These are phyloP conservation scores for Catagonus wagneri DNA, from an alignment of 2,113 vertebrate species.

Conservation along the genomic window DNA sequence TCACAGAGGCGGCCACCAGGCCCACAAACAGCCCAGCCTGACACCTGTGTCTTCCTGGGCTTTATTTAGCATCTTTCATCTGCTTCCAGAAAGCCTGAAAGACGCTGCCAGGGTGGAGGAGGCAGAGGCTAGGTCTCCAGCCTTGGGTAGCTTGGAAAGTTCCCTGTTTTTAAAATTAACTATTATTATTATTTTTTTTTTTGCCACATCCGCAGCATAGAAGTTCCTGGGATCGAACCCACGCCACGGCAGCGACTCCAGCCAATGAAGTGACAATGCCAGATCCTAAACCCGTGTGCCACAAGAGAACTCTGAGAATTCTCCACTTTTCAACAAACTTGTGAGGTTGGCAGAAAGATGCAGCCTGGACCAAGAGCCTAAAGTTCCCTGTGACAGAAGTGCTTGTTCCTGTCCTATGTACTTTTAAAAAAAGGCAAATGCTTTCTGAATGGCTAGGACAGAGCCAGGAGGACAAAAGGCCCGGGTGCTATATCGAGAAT, in stretches of 20 bases:
- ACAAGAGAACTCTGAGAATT: neutral
- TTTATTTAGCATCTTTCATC: neutral
- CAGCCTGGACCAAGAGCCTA: neutral
- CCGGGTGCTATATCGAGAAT: neutral
- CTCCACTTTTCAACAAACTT: neutral
- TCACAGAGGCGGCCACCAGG: fast-evolving
- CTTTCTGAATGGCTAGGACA: constrained; percentile 31
- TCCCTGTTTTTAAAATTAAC: no score
- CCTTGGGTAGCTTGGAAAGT: neutral
- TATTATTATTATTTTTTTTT: no score
- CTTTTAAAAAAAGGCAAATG: constrained; percentile 40
- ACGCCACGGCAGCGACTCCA: no score
- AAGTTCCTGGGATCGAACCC: no score
- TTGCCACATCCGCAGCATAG: no score
- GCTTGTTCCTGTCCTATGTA: neutral
- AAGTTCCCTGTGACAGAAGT: neutral
- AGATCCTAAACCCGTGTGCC: no score
- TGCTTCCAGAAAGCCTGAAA: neutral
- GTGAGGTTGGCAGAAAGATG: neutral
- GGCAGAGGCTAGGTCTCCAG: neutral
- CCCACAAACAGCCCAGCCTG: fast-evolving
- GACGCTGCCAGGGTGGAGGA: neutral
- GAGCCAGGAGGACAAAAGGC: neutral
- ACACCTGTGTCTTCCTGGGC: neutral
- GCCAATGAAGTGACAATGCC: no score